phyloP scores from a whole-genome alignment of 2,797 vertebrate species.

The Siniperca undulata region DNA sequence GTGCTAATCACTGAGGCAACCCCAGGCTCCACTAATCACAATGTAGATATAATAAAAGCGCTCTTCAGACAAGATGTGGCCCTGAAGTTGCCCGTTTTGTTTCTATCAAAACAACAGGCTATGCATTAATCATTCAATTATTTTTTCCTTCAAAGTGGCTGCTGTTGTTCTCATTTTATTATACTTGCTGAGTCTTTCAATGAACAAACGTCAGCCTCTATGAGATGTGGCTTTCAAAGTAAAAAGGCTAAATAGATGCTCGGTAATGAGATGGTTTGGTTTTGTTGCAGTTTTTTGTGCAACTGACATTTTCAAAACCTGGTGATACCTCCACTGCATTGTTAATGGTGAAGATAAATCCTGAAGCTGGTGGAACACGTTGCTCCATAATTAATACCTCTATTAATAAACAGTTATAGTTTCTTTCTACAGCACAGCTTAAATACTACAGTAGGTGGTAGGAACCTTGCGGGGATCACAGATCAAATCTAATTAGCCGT shows the following conservation, averaged over 20 bases:
- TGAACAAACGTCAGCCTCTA: slow-evolving; percentile 30
- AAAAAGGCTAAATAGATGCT: slow-evolving; percentile 38
- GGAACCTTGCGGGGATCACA: slow-evolving; percentile 69
- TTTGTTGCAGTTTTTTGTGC: slow-evolving; percentile 15
- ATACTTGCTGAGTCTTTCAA: slow-evolving; percentile 17
- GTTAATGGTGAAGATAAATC: slow-evolving; percentile 41
- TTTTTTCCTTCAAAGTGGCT: slow-evolving; percentile 54
- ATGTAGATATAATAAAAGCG: slow-evolving; percentile 48
- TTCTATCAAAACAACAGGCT: slow-evolving; percentile 57
- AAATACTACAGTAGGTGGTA: slow-evolving; percentile 69
- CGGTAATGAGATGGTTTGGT: slow-evolving; percentile 28
- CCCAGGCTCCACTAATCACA: slow-evolving; percentile 59
- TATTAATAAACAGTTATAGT: slow-evolving; percentile 69
- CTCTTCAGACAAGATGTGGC: slow-evolving; percentile 50
- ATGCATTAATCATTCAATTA: slow-evolving; percentile 65
- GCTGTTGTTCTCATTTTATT: slow-evolving; percentile 42
- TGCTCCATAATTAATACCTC: slow-evolving; percentile 65
- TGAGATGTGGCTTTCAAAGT: slow-evolving; percentile 14
- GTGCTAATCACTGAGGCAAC: slow-evolving; percentile 60
- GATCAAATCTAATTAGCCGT: slow-evolving; percentile 81
- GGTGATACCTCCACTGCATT: slow-evolving; percentile 10
- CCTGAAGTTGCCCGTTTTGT: slow-evolving; percentile 43
- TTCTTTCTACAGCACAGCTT: slow-evolving; percentile 57
- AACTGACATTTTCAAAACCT: slow-evolving; percentile 38
- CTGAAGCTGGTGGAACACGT: slow-evolving; percentile 25